phyloP scores from a whole-genome alignment of 92 coral and sea anemone species.

The Anthopleura xanthogrammica region DNA sequence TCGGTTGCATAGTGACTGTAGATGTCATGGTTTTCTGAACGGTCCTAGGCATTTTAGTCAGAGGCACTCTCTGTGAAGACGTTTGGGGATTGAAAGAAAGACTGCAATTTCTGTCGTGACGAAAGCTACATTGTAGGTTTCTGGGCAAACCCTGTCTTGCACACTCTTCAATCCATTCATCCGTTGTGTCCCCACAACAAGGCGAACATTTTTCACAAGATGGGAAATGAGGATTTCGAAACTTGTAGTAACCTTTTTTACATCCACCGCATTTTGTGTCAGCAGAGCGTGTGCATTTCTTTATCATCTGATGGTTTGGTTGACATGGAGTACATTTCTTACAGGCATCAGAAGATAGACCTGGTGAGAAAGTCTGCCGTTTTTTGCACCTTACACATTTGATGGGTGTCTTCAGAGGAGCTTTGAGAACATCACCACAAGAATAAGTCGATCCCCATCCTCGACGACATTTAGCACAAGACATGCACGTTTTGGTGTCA shows the following conservation, averaged over 20 bases:
- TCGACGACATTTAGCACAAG: slow-evolving; percentile 25
- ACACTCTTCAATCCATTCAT: slow-evolving; percentile 22
- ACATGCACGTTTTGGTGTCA: slow-evolving; percentile 6
- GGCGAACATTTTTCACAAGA: slow-evolving; percentile 26
- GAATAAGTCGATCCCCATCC: slow-evolving; percentile 32
- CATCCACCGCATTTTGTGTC: slow-evolving; percentile 39
- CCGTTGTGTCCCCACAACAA: slow-evolving; percentile 40
- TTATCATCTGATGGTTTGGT: not conserved
- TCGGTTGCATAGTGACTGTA: no score
- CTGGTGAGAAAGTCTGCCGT: slow-evolving; percentile 27
- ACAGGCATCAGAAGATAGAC: slow-evolving; percentile 21
- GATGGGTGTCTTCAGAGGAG: slow-evolving; percentile 16
- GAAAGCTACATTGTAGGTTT: not conserved
- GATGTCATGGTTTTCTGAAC: no score
- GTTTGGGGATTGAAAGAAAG: no score
- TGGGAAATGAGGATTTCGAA: not conserved
- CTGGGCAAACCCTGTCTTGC: slow-evolving; percentile 1
- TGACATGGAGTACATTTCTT: slow-evolving; percentile 37
- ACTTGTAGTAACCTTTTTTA: slow-evolving; percentile 5
- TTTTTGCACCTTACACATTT: slow-evolving; percentile 30
- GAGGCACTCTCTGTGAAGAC: no score
- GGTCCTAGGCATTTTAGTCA: no score
- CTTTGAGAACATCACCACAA: slow-evolving; percentile 31
- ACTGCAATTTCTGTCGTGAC: no score
- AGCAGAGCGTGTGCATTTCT: slow-evolving; percentile 26